Conservation (phyloP, 2,797 vertebrate genomes). For the Liparis tanakae region DNA sequence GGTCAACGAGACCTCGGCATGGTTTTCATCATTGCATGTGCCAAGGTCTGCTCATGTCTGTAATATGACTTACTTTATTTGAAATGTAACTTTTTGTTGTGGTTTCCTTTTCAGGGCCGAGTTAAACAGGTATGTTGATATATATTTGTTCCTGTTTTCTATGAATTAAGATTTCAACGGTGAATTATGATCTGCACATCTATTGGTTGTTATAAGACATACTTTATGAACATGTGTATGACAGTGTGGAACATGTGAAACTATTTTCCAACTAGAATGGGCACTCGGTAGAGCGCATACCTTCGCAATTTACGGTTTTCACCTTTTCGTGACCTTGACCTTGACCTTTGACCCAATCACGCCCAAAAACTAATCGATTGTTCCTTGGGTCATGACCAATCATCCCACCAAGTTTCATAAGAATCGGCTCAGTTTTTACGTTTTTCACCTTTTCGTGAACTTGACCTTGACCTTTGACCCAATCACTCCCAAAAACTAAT, state of each 20-base stretch:
- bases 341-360: no score
- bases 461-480: no score
- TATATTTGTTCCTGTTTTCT: not conserved
- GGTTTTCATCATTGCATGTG: slow-evolving; percentile 8
- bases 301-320: no score
- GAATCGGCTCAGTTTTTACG: no score
- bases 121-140: slow-evolving; percentile 82
- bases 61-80: not conserved
- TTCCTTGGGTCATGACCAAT: no score
- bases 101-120: slow-evolving; percentile 72
- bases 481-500: no score
- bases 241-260: not conserved
- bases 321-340: no score
- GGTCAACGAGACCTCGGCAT: slow-evolving; percentile 17
- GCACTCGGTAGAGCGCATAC: no score
- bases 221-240: no score
- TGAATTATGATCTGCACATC: not conserved
- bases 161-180: not conserved
- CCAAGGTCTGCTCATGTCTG: slow-evolving; percentile 2
- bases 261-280: not conserved
- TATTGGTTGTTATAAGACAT: not conserved
- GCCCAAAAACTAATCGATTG: no score
- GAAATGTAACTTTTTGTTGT: slow-evolving; percentile 38
- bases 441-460: no score
- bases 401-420: no score